Evolutionary conservation across 2,888 invertebrate genomes (phyloP).

Genomic region (Laspeyria flexula): DNA sequence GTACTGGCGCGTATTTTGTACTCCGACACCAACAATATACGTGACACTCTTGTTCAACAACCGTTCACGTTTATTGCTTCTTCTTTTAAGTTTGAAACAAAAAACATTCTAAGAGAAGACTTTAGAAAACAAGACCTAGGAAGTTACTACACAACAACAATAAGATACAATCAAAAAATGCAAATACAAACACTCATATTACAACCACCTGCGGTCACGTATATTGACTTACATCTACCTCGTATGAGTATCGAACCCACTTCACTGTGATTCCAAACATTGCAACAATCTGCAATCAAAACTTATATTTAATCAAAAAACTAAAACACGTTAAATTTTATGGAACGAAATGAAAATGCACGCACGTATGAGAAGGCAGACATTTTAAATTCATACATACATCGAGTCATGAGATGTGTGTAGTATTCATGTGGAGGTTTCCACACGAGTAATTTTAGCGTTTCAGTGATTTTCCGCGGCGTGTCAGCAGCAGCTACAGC

Average conservation of each 20-base stretch:
- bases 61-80: constrained; percentile 9
- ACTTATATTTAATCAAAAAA: too few species aligned
- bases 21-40: constrained; percentile 9
- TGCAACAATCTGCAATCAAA: too few species aligned
- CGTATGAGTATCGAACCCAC: too few species aligned
- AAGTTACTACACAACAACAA: background rate
- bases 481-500: constrained; percentile 36
- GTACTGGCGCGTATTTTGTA: constrained; percentile 1
- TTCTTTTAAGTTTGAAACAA: constrained; percentile 3
- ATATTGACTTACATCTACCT: too few species aligned
- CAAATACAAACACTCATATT: too few species aligned
- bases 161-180: too few species aligned
- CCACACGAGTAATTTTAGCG: constrained; percentile 29
- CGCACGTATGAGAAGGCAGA: background rate
- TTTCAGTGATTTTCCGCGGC: constrained; percentile 36
- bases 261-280: too few species aligned
- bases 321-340: too few species aligned
- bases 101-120: background rate
- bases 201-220: too few species aligned
- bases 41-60: constrained; percentile 1
- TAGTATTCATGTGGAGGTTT: constrained; percentile 17
- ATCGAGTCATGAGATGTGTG: constrained; percentile 15
- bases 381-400: constrained; percentile 8
- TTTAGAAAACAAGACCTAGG: background rate
- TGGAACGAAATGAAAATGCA: background rate